phyloP scores from a whole-genome alignment of 2,113 vertebrate species.

The Aphelocoma coerulescens region DNA sequence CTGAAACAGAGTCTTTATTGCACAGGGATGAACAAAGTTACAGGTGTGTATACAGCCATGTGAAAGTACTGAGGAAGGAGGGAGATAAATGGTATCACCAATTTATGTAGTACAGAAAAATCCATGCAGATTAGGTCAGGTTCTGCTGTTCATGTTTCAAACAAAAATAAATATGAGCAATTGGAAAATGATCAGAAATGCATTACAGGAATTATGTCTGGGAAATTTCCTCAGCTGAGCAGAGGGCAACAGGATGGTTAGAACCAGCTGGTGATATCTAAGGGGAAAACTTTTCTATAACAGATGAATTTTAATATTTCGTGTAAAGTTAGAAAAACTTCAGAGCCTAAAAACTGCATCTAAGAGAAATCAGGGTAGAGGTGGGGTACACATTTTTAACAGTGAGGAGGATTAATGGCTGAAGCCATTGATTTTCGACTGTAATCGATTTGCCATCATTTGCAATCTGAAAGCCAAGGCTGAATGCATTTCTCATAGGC shows the following conservation, averaged over 20 bases:
- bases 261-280: background rate
- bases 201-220: background rate
- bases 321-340: background rate
- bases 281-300: background rate
- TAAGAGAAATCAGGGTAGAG: background rate
- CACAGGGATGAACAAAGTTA: background rate
- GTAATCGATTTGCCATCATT: background rate
- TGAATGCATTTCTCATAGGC: background rate
- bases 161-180: background rate
- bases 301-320: background rate
- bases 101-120: background rate
- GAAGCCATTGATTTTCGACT: background rate
- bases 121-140: background rate
- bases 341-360: background rate
- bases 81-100: background rate
- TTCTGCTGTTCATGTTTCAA: background rate
- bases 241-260: background rate
- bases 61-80: background rate
- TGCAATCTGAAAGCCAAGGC: background rate
- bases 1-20: background rate
- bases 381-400: background rate
- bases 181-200: background rate
- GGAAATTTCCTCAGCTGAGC: background rate
- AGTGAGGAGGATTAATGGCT: background rate
- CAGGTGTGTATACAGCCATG: fast-evolving